Evolutionary conservation across 2,888 invertebrate species (phyloP).

Genomic region (Troides aeacus): DNA sequence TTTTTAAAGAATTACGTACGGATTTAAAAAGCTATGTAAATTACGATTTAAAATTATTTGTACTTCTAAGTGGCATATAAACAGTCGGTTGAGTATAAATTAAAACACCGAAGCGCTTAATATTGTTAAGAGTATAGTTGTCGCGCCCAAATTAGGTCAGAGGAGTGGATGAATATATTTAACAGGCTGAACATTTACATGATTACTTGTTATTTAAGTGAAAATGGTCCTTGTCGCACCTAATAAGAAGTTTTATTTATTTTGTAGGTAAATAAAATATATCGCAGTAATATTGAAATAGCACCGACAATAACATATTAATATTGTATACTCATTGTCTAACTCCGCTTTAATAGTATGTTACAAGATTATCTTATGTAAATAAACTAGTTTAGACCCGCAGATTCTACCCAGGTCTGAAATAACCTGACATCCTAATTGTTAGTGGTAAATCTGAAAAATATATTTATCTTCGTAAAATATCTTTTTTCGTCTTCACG

Average conservation of each 20-base stretch:
- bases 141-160: slow-evolving; percentile 10
- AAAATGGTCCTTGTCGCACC: not conserved
- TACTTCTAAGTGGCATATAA: not conserved
- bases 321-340: too few relatives aligned
- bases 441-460: not conserved
- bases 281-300: too few relatives aligned
- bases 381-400: not conserved
- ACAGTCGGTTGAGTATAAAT: not conserved
- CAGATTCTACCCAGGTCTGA: not conserved
- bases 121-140: not conserved
- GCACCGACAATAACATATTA: too few relatives aligned
- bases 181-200: slow-evolving; percentile 32
- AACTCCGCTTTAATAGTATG: not conserved
- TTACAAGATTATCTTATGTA: not conserved
- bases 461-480: not conserved
- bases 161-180: slow-evolving; percentile 30
- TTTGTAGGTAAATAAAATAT: not conserved
- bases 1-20: slow-evolving; percentile 34
- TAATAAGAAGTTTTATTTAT: not conserved
- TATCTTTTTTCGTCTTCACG: slow-evolving; percentile 6
- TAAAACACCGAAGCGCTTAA: not conserved
- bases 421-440: not conserved
- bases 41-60: not conserved
- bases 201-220: slow-evolving; percentile 32
- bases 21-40: not conserved